A percentile compares a stretch with the other conserved stretches of the same genome.
Conservation (phyloP, 2,888 invertebrate genomes). For the Andrena marginata region DNA sequence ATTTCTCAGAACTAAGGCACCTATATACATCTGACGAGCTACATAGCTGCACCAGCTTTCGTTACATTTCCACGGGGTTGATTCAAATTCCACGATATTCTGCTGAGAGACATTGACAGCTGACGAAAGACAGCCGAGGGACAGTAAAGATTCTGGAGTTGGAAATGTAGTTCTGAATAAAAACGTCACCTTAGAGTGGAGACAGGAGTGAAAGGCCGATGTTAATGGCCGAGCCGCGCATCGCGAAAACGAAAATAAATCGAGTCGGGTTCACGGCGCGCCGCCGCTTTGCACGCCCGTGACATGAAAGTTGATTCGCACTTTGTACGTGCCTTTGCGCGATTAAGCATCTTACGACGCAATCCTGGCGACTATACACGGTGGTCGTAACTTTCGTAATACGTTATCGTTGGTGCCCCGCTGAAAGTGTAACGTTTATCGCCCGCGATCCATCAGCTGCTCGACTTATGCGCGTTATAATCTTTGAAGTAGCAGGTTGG, state of each 20-base stretch:
- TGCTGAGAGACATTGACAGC: neutral
- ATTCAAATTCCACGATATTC: neutral
- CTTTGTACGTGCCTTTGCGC: conserved; percentile 50
- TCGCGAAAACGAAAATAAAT: conserved; percentile 46
- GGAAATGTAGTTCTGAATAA: neutral
- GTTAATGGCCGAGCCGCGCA: conserved; percentile 42
- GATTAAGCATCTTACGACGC: conserved; percentile 56
- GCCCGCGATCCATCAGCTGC: neutral
- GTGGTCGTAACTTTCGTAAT: conserved; percentile 50
- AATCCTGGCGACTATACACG: conserved; percentile 22
- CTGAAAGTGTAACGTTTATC: conserved; percentile 15
- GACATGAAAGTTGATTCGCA: conserved; percentile 53
- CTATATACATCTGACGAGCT: no score
- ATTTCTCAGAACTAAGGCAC: neutral
- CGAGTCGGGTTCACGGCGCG: conserved; percentile 35
- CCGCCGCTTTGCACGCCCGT: conserved; percentile 40
- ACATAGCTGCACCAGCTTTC: no score
- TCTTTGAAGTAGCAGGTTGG: neutral
- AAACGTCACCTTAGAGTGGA: neutral
- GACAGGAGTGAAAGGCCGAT: conserved; percentile 21
- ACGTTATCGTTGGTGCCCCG: conserved; percentile 10
- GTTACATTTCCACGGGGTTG: neutral
- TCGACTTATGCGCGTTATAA: neutral
- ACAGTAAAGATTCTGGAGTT: neutral
- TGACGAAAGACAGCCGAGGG: neutral